These are phyloP conservation scores for Penaeus japonicus DNA, from an alignment of 1,140 invertebrate species.

Conservation along the genomic window DNA sequence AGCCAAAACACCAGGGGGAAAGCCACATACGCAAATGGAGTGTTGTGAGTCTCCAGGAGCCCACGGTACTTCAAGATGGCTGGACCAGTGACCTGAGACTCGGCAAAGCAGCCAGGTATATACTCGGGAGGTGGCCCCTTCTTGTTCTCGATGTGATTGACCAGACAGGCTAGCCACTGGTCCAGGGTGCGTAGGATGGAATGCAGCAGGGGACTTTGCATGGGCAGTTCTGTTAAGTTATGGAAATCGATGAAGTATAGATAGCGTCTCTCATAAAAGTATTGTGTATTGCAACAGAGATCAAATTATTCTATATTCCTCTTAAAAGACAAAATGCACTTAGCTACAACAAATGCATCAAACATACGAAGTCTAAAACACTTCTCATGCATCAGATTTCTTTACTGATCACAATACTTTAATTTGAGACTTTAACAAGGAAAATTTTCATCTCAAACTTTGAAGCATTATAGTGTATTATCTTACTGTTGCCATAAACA, in stretches of 20 bases:
- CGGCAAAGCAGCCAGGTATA: slow-evolving; percentile 84
- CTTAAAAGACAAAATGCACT: no score
- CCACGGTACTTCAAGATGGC: slow-evolving; percentile 92
- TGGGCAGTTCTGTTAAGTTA: slow-evolving; percentile 78
- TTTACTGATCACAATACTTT: no score
- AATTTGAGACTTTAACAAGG: no score
- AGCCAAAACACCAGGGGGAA: not conserved
- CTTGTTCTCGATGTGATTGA: slow-evolving; percentile 78
- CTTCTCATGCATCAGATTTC: no score
- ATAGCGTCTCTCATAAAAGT: slow-evolving; percentile 57
- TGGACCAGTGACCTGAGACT: slow-evolving; percentile 74
- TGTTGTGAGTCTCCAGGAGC: slow-evolving; percentile 91
- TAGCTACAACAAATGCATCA: no score
- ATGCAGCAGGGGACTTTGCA: slow-evolving; percentile 92
- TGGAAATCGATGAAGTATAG: not conserved
- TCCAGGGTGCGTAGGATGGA: slow-evolving; percentile 83
- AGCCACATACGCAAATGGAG: slow-evolving; percentile 83
- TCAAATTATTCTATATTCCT: no score
- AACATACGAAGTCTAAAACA: no score
- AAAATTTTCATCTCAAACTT: no score
- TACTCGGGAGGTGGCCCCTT: slow-evolving; percentile 79
- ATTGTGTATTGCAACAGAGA: no score
- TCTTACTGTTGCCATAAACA: no score
- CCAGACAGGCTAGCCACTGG: slow-evolving; percentile 86
- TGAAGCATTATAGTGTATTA: no score